A percentile compares a stretch with the other conserved stretches of the same genome.
phyloP scores from a whole-genome alignment of 2,113 vertebrate species.

The Leiothrix lutea region DNA sequence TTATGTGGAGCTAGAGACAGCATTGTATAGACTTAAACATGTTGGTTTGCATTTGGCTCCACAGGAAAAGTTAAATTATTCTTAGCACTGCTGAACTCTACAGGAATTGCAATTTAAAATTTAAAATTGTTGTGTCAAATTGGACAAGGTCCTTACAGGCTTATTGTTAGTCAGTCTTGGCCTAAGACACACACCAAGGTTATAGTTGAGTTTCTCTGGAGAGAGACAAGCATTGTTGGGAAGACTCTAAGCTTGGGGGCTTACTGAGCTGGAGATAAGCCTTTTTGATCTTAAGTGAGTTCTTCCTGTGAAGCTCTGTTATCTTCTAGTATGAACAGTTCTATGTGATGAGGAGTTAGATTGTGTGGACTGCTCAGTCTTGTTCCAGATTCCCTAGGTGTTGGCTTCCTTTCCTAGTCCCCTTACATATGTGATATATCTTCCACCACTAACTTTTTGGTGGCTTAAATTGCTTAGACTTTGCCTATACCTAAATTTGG shows the following conservation, averaged over 20 bases:
- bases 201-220: not conserved
- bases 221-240: not conserved
- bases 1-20: not conserved
- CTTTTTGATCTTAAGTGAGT: not conserved
- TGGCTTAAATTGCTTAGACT: not conserved
- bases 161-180: not conserved
- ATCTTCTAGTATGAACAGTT: not conserved
- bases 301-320: not conserved
- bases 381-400: not conserved
- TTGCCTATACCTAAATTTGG: not conserved
- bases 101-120: not conserved
- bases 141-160: not conserved
- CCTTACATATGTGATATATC: not conserved
- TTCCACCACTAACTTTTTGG: not conserved
- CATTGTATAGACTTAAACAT: fast-evolving
- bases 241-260: not conserved
- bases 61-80: not conserved
- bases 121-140: not conserved
- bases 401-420: not conserved
- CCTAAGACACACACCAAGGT: not conserved
- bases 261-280: not conserved
- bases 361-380: not conserved
- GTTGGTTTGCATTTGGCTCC: not conserved
- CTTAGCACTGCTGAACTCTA: not conserved
- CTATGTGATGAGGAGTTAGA: not conserved